A percentile compares a stretch with the other conserved stretches of the same genome.
Evolutionary conservation across 2,888 invertebrate genomes (phyloP).

Genomic region (Drosophila meridionalis): DNA sequence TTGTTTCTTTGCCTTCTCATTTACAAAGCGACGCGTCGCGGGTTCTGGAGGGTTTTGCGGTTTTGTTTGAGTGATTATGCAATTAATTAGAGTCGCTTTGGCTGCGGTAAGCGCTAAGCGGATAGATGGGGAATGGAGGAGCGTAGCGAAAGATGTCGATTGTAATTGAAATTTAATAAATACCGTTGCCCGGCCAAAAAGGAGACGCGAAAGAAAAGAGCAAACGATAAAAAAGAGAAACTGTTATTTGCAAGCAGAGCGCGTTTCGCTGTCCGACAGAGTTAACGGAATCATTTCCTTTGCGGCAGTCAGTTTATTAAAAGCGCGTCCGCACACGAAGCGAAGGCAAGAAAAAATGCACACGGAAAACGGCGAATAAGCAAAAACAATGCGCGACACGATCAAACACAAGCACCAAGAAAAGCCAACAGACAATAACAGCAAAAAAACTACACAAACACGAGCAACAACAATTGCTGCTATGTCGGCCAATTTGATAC

Average conservation of each 20-base stretch:
- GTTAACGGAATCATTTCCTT: conserved; percentile 63
- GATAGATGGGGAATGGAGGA: conserved; percentile 16
- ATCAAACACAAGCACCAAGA: conserved; percentile 37
- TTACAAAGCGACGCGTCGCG: conserved; percentile 50
- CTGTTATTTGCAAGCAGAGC: conserved; percentile 48
- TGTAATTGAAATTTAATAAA: conserved; percentile 66
- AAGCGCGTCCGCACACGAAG: conserved; percentile 42
- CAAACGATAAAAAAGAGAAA: not conserved
- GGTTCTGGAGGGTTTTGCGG: conserved; percentile 40
- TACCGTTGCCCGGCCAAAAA: conserved; percentile 11
- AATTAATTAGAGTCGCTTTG: conserved; percentile 75
- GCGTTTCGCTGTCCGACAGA: conserved; percentile 48
- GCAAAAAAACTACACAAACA: conserved; percentile 13
- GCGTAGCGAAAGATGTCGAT: conserved; percentile 3
- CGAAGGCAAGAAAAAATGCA: not conserved
- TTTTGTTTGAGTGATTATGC: conserved; percentile 76
- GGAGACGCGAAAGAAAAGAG: not conserved
- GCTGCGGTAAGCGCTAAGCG: conserved; percentile 58
- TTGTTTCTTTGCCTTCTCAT: conserved; percentile 74
- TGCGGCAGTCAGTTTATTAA: conserved; percentile 72
- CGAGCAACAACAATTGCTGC: conserved; percentile 26
- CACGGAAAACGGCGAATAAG: conserved; percentile 22
- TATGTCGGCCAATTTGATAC: conserved; percentile 50
- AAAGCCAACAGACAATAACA: conserved; percentile 36
- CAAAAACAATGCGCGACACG: conserved; percentile 46